Conservation (phyloP, 2,888 invertebrate species). For the Macropis europaea region DNA sequence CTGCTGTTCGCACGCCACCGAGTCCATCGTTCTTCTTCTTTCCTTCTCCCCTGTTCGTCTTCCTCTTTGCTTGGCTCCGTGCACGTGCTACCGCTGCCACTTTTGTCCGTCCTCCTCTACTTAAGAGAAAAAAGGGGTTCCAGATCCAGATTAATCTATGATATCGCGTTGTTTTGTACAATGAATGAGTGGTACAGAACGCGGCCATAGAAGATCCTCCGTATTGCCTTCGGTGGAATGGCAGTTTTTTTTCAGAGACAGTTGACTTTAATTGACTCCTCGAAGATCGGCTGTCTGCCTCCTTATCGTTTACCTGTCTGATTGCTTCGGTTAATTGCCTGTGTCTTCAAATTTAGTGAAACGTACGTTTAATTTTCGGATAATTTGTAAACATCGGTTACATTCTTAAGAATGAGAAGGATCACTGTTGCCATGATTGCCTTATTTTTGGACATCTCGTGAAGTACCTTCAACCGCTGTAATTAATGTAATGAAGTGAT, state of each 20-base stretch:
- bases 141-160: slow-evolving; percentile 62
- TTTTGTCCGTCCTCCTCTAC: slow-evolving; percentile 25
- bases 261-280: slow-evolving; percentile 46
- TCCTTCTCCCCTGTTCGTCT: slow-evolving; percentile 23
- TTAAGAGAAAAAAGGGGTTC: slow-evolving; percentile 15
- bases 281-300: slow-evolving; percentile 9
- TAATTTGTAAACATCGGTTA: too few relatives aligned
- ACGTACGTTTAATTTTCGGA: too few relatives aligned
- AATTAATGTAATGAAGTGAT: too few relatives aligned
- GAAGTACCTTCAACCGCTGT: too few relatives aligned
- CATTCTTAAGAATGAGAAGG: too few relatives aligned
- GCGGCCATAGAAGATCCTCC: slow-evolving; percentile 25
- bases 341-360: too few relatives aligned
- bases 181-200: slow-evolving; percentile 38
- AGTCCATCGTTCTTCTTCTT: slow-evolving; percentile 39
- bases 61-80: slow-evolving; percentile 17
- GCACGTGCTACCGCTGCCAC: slow-evolving; percentile 45
- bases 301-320: neutral
- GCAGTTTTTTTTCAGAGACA: neutral
- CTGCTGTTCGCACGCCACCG: slow-evolving; percentile 74
- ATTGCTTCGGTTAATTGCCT: too few relatives aligned
- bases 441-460: too few relatives aligned
- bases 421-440: too few relatives aligned
- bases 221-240: slow-evolving; percentile 28
- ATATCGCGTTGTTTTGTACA: slow-evolving; percentile 55